Evolutionary conservation across 2,113 vertebrate species (phyloP).

Genomic region (Danio rerio): GRCz12tu NC_133194.1:33347501-33348000

Average conservation of each 20-base stretch:
- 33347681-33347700: too few species aligned
- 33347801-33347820: not conserved
- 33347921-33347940: conserved; percentile 88
- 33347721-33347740: too few species aligned
- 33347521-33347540: too few species aligned
- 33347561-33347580: too few species aligned
- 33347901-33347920: conserved; percentile 90
- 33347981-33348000: not conserved
- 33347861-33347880: conserved; percentile 90
- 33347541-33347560: too few species aligned
- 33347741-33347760: not conserved
- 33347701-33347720: too few species aligned
- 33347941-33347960: conserved; percentile 77
- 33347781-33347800: not conserved
- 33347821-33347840: not conserved
- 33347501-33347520: too few species aligned
- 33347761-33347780: not conserved
- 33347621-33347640: too few species aligned
- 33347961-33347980: not conserved
- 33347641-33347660: too few species aligned
- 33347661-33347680: too few species aligned
- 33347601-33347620: too few species aligned
- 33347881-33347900: conserved; percentile 96
- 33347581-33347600: too few species aligned
- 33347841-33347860: conserved; percentile 73